Evolutionary conservation across 2,888 invertebrate genomes (phyloP), one percentile per base, ranked within the genome.

Genomic region (Pantelozetes paolii): DNA sequence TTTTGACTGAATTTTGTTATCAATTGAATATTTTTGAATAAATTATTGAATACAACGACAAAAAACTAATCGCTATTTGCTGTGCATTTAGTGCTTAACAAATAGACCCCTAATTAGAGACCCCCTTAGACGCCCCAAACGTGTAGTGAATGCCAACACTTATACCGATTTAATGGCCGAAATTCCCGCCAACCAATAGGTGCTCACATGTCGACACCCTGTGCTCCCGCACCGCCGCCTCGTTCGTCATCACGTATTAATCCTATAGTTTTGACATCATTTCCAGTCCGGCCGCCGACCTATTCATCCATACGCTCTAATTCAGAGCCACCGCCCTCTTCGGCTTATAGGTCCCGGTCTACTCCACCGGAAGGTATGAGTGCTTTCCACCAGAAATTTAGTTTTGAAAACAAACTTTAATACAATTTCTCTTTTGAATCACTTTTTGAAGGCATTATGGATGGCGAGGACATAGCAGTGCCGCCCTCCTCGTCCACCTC

Each of bases 271-370:
- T 67, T 73, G 45, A 28, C 74, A 70, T 67, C 70, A 74, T 57
- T 69, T 40, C 71, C 77, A 77, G 71, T 74, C 74, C 91, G 81
- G 89, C 91, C 92, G 8, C 92, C 91, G 83, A 91, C 93, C 6
- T 91, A 91, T 79, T 90, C 90, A 77, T 91, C 91, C 69, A 45
- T 77, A 26, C 75, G 79, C 80, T 77, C 77, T 69, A 78, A 77
- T 54, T 77, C 78, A 15, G 78, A 79, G 54, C 78, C 78, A 88
- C 88, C 78, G 88, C 88, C 79, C 88, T 89, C 73, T 89, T 89
- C 80, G 89, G 89, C 79, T 20, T 2, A 69, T 23, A 50, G 74
- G 42, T 64, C 74, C n/a, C 62, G 67, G 13, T 75, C 74, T 32
- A 71, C 72, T 23, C 71, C 74, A 48, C 72, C 75, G 69, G 73